Evolutionary conservation across 1,140 invertebrate species (phyloP), one percentile per base, ranked within the genome.

Genomic region (Phocides pigmalion): DNA sequence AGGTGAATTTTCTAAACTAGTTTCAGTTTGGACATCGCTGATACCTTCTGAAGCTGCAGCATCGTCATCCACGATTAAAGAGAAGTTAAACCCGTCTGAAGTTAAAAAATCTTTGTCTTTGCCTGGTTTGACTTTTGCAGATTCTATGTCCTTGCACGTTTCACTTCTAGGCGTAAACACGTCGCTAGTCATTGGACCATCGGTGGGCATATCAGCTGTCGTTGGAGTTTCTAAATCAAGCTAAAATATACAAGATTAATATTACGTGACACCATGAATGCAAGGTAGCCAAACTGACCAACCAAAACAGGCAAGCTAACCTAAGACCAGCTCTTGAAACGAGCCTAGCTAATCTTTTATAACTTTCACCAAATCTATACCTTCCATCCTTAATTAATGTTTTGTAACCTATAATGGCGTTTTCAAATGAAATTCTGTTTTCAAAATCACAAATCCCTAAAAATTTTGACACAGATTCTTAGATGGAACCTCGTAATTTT

Each of bases 151-250:
- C 74, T 81, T 87, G 44, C 64, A 62, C 0, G 41, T 49, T 64
- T 85, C 82, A 28, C 76, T 85, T 49, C 66, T 63, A 0, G 88
- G 84, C 4, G 86, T 82, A 54, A 85, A 85, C 16, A 79, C 39
- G 9, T 90, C 86, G 19, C 75, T 70, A 0, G 82, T 83, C 22
- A 82, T 72, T 5, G 70, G 72, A 4, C 77, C 74, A 53, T 83
- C 84, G 1, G 77, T 35, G 12, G 84, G 88, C 20, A 88, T 73
- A 25, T 90, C 88, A 0, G 84, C 88, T 12, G 88, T 89, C 16
- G 89, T 91, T 19, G 90, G 91, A 4, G 91, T 92, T 82, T 92
- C 91, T 32, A 92, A 67, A 59, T 92, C 88, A 8, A 92, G 75
- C 91, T 92, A 59, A 39, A 87, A 86, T 28, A 28, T 8, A 28